Percentiles rank a stretch among this genome's conserved stretches.
Evolutionary conservation across 2,797 vertebrate genomes (phyloP).

Genomic region (Aotus griseimembra): DNA sequence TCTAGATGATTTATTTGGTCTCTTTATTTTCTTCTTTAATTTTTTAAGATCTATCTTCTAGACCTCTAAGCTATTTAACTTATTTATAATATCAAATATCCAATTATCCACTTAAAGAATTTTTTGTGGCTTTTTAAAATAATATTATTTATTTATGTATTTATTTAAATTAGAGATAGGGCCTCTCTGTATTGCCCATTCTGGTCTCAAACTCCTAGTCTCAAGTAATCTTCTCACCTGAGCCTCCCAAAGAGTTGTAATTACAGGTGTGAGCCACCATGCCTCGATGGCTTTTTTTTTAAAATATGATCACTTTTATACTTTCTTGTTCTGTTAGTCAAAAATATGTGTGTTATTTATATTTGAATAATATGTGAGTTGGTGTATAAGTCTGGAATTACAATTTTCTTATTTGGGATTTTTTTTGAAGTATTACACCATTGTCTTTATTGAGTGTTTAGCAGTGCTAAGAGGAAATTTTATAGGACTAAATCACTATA

Average conservation of each 20-base stretch:
- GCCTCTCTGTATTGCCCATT: too few relatives aligned
- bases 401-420: background rate
- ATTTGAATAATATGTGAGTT: background rate
- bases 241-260: too few relatives aligned
- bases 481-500: too few relatives aligned
- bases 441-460: background rate
- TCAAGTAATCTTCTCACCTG: too few relatives aligned
- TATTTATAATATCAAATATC: background rate
- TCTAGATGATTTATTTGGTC: background rate
- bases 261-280: too few relatives aligned
- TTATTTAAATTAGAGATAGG: too few relatives aligned
- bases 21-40: background rate
- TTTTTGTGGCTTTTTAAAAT: background rate
- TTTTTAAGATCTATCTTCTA: background rate
- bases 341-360: background rate
- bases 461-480: too few relatives aligned
- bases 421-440: background rate
- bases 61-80: background rate
- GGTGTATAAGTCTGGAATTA: background rate
- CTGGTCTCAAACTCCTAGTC: too few relatives aligned
- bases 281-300: background rate
- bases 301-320: background rate
- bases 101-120: background rate
- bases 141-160: too few relatives aligned
- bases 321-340: background rate